phyloP scores from a whole-genome alignment of 2,113 vertebrate genomes.

The Erpornis zantholeuca region DNA sequence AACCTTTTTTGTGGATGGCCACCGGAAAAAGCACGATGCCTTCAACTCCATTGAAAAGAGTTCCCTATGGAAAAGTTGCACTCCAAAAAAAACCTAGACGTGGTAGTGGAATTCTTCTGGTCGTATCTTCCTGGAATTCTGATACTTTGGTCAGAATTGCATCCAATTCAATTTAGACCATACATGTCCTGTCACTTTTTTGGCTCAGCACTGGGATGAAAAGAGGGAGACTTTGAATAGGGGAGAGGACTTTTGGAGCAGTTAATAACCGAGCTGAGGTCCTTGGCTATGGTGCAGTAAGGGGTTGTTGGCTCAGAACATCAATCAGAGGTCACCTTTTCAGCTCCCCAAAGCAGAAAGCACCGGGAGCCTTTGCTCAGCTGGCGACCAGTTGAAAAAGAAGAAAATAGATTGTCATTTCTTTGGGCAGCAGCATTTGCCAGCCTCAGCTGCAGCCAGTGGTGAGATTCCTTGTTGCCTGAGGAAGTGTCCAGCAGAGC shows the following conservation, averaged over 20 bases:
- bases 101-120: neutral
- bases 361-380: neutral
- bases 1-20: neutral
- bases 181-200: neutral
- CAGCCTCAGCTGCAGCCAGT: neutral
- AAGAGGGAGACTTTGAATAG: neutral
- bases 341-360: neutral
- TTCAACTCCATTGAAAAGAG: neutral
- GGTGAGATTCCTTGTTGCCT: neutral
- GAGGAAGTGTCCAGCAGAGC: constrained; percentile 55
- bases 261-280: neutral
- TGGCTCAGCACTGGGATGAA: neutral
- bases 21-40: neutral
- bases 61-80: neutral
- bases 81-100: neutral
- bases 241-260: neutral
- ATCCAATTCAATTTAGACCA: neutral
- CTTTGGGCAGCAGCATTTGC: neutral
- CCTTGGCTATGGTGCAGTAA: neutral
- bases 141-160: neutral
- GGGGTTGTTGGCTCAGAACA: neutral
- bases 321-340: neutral
- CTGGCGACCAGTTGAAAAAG: neutral
- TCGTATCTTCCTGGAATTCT: neutral
- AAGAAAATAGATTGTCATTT: neutral